A percentile compares a stretch with the other conserved stretches of the same genome.
Evolutionary conservation across 2,797 vertebrate genomes (phyloP).

Genomic region (Eulemur coronatus): DNA sequence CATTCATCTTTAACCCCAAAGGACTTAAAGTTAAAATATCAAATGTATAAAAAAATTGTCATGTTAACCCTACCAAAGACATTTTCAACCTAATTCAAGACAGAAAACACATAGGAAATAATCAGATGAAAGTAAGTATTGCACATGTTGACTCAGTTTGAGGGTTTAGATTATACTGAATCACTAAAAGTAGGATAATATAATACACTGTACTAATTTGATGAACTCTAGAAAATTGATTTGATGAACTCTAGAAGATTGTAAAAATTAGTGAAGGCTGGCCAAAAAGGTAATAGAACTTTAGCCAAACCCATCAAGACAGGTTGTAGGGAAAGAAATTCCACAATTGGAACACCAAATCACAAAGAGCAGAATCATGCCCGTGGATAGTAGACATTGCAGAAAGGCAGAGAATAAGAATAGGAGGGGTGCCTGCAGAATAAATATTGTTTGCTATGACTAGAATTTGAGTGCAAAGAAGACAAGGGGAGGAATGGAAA

Average conservation of each 20-base stretch:
- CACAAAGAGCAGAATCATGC: background rate
- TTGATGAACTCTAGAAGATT: background rate
- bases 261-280: background rate
- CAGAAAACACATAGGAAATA: background rate
- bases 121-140: background rate
- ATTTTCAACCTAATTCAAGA: background rate
- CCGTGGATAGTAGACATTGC: background rate
- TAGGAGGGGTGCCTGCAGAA: background rate
- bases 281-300: background rate
- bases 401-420: background rate
- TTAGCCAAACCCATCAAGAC: background rate
- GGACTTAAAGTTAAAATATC: background rate
- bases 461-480: background rate
- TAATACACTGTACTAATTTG: background rate
- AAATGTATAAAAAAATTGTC: background rate
- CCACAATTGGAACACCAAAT: background rate
- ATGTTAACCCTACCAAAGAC: background rate
- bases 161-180: conserved; percentile 19
- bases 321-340: background rate
- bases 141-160: background rate
- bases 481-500: background rate
- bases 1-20: background rate
- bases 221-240: background rate
- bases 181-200: background rate
- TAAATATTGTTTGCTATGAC: background rate